phyloP scores from a whole-genome alignment of 2,113 vertebrate genomes.

The Hoplias malabaricus region DNA sequence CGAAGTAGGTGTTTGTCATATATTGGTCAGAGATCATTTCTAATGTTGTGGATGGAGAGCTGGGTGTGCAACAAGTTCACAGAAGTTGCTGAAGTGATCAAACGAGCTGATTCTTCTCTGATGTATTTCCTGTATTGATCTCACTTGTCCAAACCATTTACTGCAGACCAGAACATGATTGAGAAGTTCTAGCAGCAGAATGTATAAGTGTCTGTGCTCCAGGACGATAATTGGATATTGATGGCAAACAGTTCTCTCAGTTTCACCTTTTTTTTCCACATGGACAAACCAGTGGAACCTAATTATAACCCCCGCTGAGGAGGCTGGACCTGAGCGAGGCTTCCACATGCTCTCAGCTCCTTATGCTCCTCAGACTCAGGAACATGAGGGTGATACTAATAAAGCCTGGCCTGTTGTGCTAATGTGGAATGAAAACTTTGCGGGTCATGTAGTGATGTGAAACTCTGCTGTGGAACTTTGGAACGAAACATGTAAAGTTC shows the following conservation, averaged over 20 bases:
- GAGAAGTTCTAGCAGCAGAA: conserved; percentile 30
- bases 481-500: too few relatives aligned
- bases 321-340: conserved; percentile 53
- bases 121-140: conserved; percentile 27
- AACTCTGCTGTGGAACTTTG: too few relatives aligned
- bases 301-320: conserved; percentile 72
- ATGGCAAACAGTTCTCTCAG: conserved; percentile 70
- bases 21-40: not conserved
- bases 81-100: not conserved
- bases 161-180: conserved; percentile 29
- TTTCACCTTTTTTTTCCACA: conserved; percentile 69
- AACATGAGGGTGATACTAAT: conserved; percentile 42
- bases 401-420: not conserved
- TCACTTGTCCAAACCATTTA: conserved; percentile 14
- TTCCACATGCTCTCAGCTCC: conserved; percentile 39
- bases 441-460: too few relatives aligned
- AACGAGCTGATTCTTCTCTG: not conserved
- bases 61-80: not conserved
- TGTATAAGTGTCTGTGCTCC: conserved; percentile 53
- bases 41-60: not conserved
- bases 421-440: not conserved
- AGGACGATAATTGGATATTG: conserved; percentile 72
- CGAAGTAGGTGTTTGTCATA: not conserved
- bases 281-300: conserved; percentile 67
- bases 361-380: conserved; percentile 54